These are phyloP conservation scores for Syngnathus acus DNA, from an alignment of 2,797 vertebrate genomes.

Conservation along the genomic window DNA sequence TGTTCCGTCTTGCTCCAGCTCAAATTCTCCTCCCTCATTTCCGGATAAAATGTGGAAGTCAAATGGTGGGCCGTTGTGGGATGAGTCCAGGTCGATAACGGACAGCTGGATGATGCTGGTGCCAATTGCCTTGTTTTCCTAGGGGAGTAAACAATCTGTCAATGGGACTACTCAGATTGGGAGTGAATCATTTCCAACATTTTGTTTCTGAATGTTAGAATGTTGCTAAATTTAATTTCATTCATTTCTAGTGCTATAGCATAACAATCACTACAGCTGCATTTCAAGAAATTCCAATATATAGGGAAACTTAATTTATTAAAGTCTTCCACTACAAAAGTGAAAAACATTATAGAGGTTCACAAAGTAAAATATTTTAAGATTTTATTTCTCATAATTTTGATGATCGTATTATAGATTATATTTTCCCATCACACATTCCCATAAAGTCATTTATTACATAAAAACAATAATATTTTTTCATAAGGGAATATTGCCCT, in stretches of 20 bases:
- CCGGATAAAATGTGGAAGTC: conserved; percentile 84
- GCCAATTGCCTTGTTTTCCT: conserved; percentile 95
- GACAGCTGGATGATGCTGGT: conserved; percentile 91
- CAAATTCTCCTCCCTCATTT: conserved; percentile 85
- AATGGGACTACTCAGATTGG: neutral
- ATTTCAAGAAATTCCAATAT: neutral
- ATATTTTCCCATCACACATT: neutral
- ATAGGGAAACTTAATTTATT: neutral
- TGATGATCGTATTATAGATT: neutral
- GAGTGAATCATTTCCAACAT: neutral
- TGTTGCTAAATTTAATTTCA: neutral
- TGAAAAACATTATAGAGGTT: neutral
- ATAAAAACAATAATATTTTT: neutral
- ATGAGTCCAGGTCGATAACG: conserved; percentile 88
- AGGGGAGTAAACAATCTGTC: neutral
- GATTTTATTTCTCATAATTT: neutral
- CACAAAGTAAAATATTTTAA: neutral
- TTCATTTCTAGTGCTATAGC: neutral
- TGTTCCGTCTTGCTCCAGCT: conserved; percentile 79
- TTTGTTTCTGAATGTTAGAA: neutral
- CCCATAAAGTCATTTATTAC: neutral
- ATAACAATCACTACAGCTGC: neutral
- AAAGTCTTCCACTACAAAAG: too few relatives aligned
- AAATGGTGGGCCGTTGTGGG: conserved; percentile 93
- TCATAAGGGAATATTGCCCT: too few relatives aligned